These are phyloP conservation scores for Brachionus rubens DNA, from an alignment of 1,140 invertebrate species.

Conservation along the genomic window DNA sequence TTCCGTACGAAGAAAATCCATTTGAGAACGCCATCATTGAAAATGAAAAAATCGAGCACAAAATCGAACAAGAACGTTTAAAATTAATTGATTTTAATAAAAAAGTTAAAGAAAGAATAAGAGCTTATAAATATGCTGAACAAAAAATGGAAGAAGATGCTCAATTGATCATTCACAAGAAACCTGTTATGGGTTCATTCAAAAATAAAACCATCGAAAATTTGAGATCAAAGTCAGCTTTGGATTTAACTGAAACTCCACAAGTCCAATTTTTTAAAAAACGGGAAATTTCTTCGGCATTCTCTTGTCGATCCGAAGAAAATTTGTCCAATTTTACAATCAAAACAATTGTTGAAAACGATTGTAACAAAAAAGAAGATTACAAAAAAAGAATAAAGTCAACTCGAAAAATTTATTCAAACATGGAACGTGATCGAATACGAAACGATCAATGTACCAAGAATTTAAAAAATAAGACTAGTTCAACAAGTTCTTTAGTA, in stretches of 20 bases:
- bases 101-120: slow-evolving; percentile 9
- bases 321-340: slow-evolving; percentile 15
- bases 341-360: not conserved
- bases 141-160: slow-evolving; percentile 1
- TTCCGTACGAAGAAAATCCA: slow-evolving; percentile 10
- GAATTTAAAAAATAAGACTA: not conserved
- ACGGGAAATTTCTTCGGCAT: not conserved
- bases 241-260: not conserved
- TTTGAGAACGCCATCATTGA: slow-evolving; percentile 5
- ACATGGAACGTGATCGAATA: slow-evolving; percentile 33
- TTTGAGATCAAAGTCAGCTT: not conserved
- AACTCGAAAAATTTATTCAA: slow-evolving; percentile 31
- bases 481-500: not conserved
- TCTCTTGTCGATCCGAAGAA: not conserved
- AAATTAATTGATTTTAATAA: slow-evolving; percentile 18
- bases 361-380: not conserved
- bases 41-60: slow-evolving; percentile 12
- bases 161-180: slow-evolving; percentile 4
- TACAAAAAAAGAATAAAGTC: slow-evolving; percentile 33
- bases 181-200: not conserved
- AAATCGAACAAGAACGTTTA: slow-evolving; percentile 12
- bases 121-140: slow-evolving; percentile 7
- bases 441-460: not conserved
- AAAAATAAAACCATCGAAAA: not conserved
- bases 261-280: too few species aligned